phyloP scores from a whole-genome alignment of 2,888 invertebrate species.

The Caenorhabditis sp. region DNA sequence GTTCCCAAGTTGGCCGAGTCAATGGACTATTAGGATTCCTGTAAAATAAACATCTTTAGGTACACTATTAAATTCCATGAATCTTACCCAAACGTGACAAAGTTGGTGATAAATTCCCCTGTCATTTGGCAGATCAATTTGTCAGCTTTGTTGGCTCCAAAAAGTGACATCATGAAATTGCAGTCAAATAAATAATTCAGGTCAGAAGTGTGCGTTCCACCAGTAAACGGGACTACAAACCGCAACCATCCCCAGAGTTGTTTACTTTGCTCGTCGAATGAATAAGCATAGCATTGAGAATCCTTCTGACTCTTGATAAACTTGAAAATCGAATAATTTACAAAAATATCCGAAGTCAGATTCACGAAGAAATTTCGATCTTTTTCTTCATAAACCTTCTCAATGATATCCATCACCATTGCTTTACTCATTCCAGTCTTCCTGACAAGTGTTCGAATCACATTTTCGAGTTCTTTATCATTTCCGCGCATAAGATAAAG shows the following conservation, averaged over 20 bases:
- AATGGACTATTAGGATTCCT: background rate
- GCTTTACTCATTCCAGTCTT: slow-evolving; percentile 28
- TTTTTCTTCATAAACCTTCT: slow-evolving; percentile 44
- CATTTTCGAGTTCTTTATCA: slow-evolving; percentile 53
- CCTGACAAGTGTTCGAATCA: slow-evolving; percentile 24
- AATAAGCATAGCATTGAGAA: slow-evolving; percentile 44
- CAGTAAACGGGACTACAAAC: slow-evolving; percentile 48
- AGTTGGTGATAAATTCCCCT: slow-evolving; percentile 47
- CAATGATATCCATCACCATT: slow-evolving; percentile 33
- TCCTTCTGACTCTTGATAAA: slow-evolving; percentile 35
- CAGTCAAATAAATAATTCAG: slow-evolving; percentile 55
- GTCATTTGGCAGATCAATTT: slow-evolving; percentile 44
- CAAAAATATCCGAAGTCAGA: slow-evolving; percentile 54
- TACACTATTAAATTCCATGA: no score
- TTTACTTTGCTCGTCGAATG: slow-evolving; percentile 49
- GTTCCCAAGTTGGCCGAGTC: background rate
- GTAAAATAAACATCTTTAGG: background rate
- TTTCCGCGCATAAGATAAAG: slow-evolving; percentile 54
- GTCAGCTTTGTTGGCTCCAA: slow-evolving; percentile 52
- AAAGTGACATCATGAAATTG: slow-evolving; percentile 54
- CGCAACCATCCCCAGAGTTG: slow-evolving; percentile 55
- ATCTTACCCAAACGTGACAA: slow-evolving; percentile 55
- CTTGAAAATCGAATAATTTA: slow-evolving; percentile 49
- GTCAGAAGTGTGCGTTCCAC: slow-evolving; percentile 57
- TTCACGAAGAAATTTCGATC: slow-evolving; percentile 18